Conservation (phyloP, 2,113 vertebrate genomes). For the Menidia beryllina region DNA sequence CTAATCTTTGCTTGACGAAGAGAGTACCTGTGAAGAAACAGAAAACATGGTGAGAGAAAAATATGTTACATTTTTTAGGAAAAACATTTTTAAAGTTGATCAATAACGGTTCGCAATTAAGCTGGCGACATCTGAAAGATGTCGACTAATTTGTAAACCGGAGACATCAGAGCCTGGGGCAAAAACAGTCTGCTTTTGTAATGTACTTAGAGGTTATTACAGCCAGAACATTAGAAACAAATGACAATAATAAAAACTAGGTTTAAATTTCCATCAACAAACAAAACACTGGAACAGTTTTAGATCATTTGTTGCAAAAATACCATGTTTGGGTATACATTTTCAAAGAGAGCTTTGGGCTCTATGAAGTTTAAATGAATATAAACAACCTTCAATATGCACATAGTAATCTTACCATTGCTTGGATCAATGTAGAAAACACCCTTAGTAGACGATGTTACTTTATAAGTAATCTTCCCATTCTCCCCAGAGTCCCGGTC, state of each 20-base stretch:
- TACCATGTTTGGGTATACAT: conserved; percentile 19
- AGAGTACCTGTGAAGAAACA: conserved; percentile 80
- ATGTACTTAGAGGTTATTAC: conserved; percentile 34
- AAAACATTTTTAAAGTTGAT: background rate
- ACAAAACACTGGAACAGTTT: conserved; percentile 45
- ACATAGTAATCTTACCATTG: conserved; percentile 85
- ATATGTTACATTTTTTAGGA: background rate
- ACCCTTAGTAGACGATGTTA: conserved; percentile 83
- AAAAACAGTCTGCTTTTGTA: conserved; percentile 26
- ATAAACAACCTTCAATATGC: conserved; percentile 5
- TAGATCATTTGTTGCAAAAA: conserved; percentile 35
- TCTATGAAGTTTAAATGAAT: conserved; percentile 20
- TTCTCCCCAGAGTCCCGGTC: conserved; percentile 92
- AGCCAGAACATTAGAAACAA: conserved; percentile 46
- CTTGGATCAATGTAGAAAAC: conserved; percentile 88
- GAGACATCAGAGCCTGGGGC: conserved; percentile 10
- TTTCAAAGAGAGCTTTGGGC: conserved; percentile 8
- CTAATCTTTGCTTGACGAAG: conserved; percentile 84
- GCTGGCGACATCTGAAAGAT: background rate
- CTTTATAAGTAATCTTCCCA: conserved; percentile 88
- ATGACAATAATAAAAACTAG: conserved; percentile 31
- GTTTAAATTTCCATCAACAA: conserved; percentile 47
- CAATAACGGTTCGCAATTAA: background rate
- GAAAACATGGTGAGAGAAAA: background rate
- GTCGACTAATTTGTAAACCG: background rate